Percentiles rank a stretch among this genome's conserved stretches.
Evolutionary conservation across 2,888 invertebrate genomes (phyloP).

Genomic region (Ectobius pallidus): DNA sequence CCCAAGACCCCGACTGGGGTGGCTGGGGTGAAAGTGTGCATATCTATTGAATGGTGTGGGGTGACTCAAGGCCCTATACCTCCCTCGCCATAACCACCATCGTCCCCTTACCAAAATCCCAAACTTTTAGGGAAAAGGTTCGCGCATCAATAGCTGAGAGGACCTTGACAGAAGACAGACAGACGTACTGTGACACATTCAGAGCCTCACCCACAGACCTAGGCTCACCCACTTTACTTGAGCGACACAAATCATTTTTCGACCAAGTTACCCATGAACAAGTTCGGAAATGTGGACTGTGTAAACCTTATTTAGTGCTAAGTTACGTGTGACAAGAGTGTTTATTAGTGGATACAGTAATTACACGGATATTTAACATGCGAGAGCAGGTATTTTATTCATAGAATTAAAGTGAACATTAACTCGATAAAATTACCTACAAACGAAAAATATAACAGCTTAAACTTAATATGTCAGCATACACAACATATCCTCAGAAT

Average conservation of each 20-base stretch:
- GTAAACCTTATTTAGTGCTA: neutral
- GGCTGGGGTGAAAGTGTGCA: conserved; percentile 16
- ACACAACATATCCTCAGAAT: neutral
- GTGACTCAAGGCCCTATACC: conserved; percentile 1
- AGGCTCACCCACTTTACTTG: conserved; percentile 23
- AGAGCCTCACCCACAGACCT: conserved; percentile 11
- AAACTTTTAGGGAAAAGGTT: conserved; percentile 28
- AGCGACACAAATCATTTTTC: conserved; percentile 38
- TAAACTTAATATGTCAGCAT: neutral
- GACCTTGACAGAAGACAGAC: conserved; percentile 20
- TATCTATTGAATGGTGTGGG: conserved; percentile 14
- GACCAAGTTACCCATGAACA: conserved; percentile 8
- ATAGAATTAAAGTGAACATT: too few species aligned
- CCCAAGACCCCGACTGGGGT: conserved; percentile 21
- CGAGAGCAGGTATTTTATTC: too few species aligned
- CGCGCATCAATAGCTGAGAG: neutral
- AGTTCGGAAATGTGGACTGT: conserved; percentile 14
- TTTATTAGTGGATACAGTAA: too few species aligned
- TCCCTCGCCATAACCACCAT: neutral
- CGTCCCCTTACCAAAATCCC: conserved; percentile 16
- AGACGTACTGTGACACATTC: conserved; percentile 23
- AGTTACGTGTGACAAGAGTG: neutral
- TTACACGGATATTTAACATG: too few species aligned
- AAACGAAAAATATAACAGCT: too few species aligned
- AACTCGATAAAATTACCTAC: too few species aligned